A percentile compares a stretch with the other conserved stretches of the same genome.
Evolutionary conservation across 2,797 vertebrate genomes (phyloP).

Genomic region (Notolepis coatsorum): DNA sequence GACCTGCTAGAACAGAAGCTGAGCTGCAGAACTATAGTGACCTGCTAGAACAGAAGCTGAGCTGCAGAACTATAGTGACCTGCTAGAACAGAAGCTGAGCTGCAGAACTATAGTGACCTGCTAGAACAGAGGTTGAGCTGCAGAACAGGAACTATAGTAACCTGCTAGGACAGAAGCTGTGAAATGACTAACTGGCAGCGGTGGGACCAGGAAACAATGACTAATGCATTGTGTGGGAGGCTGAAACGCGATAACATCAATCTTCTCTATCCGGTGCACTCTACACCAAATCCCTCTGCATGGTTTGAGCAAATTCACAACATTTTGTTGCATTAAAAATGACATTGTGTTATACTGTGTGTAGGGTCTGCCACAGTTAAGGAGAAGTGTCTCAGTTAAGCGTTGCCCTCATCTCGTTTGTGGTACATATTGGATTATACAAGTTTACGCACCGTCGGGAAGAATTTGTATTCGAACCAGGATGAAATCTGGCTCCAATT

Average conservation of each 20-base stretch:
- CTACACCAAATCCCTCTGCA: neutral
- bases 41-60: too few relatives aligned
- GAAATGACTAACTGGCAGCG: conserved; percentile 1
- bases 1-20: too few relatives aligned
- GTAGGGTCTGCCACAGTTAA: neutral
- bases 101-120: too few relatives aligned
- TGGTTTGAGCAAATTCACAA: neutral
- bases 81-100: too few relatives aligned
- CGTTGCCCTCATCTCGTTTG: neutral
- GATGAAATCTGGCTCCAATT: conserved; percentile 14
- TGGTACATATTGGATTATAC: neutral
- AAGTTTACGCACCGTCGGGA: neutral
- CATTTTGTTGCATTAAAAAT: too few relatives aligned
- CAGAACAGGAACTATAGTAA: too few relatives aligned
- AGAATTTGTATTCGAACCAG: conserved; percentile 27
- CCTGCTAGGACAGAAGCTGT: conserved; percentile 16
- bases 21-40: too few relatives aligned
- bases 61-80: too few relatives aligned
- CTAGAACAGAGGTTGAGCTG: too few relatives aligned
- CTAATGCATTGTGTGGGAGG: neutral
- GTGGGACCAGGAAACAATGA: conserved; percentile 11
- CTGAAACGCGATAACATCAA: conserved; percentile 18
- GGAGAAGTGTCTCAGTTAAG: neutral
- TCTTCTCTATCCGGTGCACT: conserved; percentile 1
- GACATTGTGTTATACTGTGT: neutral